phyloP scores from a whole-genome alignment of 2,888 invertebrate genomes.

The Rapana venosa region DNA sequence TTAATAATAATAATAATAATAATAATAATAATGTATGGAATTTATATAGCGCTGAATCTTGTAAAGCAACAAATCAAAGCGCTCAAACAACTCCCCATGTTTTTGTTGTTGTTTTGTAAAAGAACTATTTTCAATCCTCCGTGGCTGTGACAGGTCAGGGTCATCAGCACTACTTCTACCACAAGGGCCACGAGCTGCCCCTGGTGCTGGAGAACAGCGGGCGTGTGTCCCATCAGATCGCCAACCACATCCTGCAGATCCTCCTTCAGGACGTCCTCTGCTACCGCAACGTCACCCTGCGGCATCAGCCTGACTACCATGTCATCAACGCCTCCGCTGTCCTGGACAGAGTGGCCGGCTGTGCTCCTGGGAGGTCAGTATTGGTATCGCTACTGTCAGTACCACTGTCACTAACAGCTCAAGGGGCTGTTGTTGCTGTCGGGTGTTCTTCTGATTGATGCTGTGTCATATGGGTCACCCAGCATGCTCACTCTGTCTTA shows the following conservation, averaged over 20 bases:
- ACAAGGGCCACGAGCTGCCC: slow-evolving; percentile 65
- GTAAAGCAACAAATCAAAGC: too few relatives aligned
- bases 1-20: too few relatives aligned
- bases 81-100: too few relatives aligned
- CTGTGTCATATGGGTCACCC: too few relatives aligned
- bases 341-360: slow-evolving; percentile 75
- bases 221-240: slow-evolving; percentile 77
- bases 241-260: slow-evolving; percentile 77
- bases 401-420: too few relatives aligned
- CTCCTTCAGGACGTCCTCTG: slow-evolving; percentile 77
- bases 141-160: slow-evolving; percentile 52
- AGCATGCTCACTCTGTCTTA: too few relatives aligned
- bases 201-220: slow-evolving; percentile 73
- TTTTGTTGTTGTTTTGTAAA: too few relatives aligned
- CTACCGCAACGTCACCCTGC: slow-evolving; percentile 75
- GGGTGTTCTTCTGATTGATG: too few relatives aligned
- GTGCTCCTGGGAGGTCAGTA: slow-evolving; percentile 60
- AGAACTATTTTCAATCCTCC: too few relatives aligned
- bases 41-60: too few relatives aligned
- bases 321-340: slow-evolving; percentile 67
- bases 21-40: too few relatives aligned
- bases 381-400: background rate
- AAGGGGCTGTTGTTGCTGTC: too few relatives aligned
- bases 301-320: slow-evolving; percentile 62
- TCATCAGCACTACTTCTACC: slow-evolving; percentile 68